phyloP scores from a whole-genome alignment of 2,888 invertebrate genomes.

The Apamea monoglypha region DNA sequence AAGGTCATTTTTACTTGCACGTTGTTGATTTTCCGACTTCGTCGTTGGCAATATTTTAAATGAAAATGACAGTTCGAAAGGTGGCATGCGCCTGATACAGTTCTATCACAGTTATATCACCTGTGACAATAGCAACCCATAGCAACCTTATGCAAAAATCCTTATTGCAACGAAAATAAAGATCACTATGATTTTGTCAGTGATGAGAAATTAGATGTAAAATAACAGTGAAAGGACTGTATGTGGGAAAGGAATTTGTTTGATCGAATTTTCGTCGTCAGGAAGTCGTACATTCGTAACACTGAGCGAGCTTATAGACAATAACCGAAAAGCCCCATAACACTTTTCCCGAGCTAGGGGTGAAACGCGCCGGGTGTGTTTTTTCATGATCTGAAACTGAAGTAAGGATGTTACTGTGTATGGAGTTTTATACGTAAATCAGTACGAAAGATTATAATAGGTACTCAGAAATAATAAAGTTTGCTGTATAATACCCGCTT shows the following conservation, averaged over 20 bases:
- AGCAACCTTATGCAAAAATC: no score
- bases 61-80: neutral
- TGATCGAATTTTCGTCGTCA: no score
- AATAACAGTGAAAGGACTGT: no score
- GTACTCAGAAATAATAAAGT: slow-evolving; percentile 8
- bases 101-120: no score
- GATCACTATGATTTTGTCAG: no score
- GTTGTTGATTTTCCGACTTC: neutral
- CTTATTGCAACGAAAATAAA: no score
- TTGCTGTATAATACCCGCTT: neutral
- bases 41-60: neutral
- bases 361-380: neutral
- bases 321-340: neutral
- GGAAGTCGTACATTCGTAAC: neutral
- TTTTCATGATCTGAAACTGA: no score
- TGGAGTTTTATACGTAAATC: neutral
- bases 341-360: neutral
- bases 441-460: neutral
- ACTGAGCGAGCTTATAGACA: neutral
- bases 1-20: neutral
- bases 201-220: no score
- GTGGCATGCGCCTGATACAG: no score
- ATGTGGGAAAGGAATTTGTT: no score
- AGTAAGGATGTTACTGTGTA: neutral
- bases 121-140: no score